A percentile compares a stretch with the other conserved stretches of the same genome.
phyloP scores from a whole-genome alignment of 2,113 vertebrate species.

The Acinonyx jubatus region DNA sequence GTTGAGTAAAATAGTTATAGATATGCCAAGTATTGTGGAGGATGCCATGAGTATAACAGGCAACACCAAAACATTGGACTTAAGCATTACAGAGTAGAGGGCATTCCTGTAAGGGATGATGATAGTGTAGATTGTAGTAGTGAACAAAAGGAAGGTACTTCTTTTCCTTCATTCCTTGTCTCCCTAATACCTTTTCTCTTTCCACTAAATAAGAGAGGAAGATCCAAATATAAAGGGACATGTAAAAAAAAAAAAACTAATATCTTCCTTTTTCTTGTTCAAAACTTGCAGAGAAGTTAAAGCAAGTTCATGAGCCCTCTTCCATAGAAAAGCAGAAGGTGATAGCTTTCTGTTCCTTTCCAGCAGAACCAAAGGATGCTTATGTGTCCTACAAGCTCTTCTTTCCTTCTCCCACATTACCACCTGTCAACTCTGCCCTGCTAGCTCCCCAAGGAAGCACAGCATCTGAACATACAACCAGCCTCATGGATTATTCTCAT shows the following conservation, averaged over 20 bases:
- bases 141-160: background rate
- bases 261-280: background rate
- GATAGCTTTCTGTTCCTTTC: background rate
- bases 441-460: background rate
- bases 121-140: too few species aligned
- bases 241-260: background rate
- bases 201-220: background rate
- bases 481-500: background rate
- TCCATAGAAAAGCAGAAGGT: background rate
- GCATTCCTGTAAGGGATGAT: background rate
- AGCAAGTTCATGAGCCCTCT: background rate
- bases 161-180: background rate
- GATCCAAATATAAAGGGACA: background rate
- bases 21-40: background rate
- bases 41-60: background rate
- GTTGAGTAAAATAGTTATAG: background rate
- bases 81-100: background rate
- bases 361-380: background rate
- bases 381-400: background rate
- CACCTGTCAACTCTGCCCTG: background rate
- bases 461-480: background rate
- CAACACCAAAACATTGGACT: background rate
- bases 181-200: constrained; percentile 8
- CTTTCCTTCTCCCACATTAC: background rate
- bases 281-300: background rate